Evolutionary conservation across 2,113 vertebrate genomes (phyloP).

Genomic region (Polyodon spathula): DNA sequence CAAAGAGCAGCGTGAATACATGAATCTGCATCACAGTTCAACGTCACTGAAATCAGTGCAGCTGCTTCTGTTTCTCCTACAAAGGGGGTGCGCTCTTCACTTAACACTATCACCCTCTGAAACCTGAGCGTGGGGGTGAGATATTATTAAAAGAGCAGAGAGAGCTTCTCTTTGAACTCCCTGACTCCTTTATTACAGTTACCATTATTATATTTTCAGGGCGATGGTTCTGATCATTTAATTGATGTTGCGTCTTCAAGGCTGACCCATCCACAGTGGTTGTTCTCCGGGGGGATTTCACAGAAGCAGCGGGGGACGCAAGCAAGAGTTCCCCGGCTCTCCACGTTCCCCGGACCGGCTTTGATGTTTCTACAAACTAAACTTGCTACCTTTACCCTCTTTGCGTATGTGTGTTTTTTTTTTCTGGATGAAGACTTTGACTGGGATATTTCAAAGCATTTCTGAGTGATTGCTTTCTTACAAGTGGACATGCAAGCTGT

Average conservation of each 20-base stretch:
- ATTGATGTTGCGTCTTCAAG: background rate
- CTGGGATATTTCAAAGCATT: conserved; percentile 1
- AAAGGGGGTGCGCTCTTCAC: background rate
- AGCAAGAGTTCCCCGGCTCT: too few relatives aligned
- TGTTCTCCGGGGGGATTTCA: too few relatives aligned
- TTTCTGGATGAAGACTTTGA: background rate
- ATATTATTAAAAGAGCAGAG: background rate
- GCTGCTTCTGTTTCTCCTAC: too few relatives aligned
- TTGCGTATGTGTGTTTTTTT: background rate
- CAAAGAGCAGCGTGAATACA: too few relatives aligned
- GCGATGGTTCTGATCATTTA: background rate
- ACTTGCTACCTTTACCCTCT: too few relatives aligned
- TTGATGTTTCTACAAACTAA: background rate
- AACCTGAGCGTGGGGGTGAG: background rate
- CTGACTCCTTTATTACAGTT: background rate
- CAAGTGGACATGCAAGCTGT: background rate
- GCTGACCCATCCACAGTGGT: background rate
- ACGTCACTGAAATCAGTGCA: too few relatives aligned
- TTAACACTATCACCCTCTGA: background rate
- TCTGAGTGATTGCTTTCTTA: background rate
- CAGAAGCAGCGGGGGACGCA: too few relatives aligned
- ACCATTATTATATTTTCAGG: background rate
- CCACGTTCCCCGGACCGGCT: too few relatives aligned
- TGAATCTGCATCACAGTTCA: too few relatives aligned
- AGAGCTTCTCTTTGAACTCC: background rate